A percentile compares a stretch with the other conserved stretches of the same genome.
Evolutionary conservation across 2,797 vertebrate species (phyloP).

Genomic region (Bucorvus abyssinicus): DNA sequence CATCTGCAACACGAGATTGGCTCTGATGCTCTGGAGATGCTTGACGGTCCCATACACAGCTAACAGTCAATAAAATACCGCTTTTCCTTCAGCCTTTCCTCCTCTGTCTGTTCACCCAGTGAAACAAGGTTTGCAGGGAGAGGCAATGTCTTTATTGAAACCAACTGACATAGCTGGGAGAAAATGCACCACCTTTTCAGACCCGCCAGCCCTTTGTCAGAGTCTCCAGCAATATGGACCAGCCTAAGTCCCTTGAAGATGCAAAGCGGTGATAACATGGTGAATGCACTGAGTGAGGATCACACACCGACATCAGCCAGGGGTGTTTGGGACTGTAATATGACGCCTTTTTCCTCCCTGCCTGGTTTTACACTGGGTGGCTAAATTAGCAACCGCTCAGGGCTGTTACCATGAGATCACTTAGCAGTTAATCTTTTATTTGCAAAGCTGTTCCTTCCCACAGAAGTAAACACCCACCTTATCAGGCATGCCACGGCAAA

Average conservation of each 20-base stretch:
- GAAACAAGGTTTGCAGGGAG: not conserved
- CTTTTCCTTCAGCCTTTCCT: not conserved
- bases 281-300: not conserved
- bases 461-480: constrained; percentile 41
- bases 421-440: constrained; percentile 52
- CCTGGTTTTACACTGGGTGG: not conserved
- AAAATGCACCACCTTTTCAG: not conserved
- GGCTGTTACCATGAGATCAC: constrained; percentile 4
- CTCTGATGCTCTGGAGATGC: not conserved
- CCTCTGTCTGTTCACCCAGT: not conserved
- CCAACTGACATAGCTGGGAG: not conserved
- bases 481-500: constrained; percentile 7
- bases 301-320: not conserved
- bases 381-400: not conserved
- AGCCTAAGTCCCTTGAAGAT: not conserved
- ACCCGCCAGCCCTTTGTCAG: not conserved
- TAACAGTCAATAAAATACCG: not conserved
- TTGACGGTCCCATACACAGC: not conserved
- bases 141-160: not conserved
- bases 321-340: not conserved
- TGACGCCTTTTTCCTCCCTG: not conserved
- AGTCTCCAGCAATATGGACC: not conserved
- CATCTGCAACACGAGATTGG: not conserved
- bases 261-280: not conserved
- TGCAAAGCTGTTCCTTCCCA: constrained; percentile 44